Evolutionary conservation across 2,888 invertebrate species (phyloP), one percentile per base, ranked within the genome.

Genomic region (Sarcophaga caerulescens): DNA sequence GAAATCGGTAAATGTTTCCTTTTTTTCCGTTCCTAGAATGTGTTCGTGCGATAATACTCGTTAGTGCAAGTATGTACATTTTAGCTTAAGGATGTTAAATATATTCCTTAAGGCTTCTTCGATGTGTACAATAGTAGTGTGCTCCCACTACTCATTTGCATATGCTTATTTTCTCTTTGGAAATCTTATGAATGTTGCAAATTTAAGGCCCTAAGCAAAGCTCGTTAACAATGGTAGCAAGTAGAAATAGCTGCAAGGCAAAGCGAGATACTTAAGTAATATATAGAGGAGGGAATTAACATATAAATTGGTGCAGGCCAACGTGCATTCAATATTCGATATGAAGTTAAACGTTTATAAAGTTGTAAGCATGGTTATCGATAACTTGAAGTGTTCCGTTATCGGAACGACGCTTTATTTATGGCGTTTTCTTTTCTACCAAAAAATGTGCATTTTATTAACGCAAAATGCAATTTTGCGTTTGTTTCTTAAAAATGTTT

Each of bases 1-100:
- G 17, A 83, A 78, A 77, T 62, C 59, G 47, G 35, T 62, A 65
- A 70, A 77, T 25, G 11, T 52, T 52, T 52, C 35, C 25, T 19
- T 35, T 57, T 12, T 25, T 47, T n/a, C n/a, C 12, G 52, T 6
- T 35, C 0, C 6, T 3, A n/a, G 12, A 65, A 25, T 19, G 25
- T 14, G 25, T 63, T 52, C 63, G 11, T 75, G 25, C 3, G n/a
- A 52, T 25, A 25, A 47, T 21, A n/a, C 47, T 25, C 19, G 52
- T 23, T n/a, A 69, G n/a, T 62, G 19, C 44, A 14, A 45, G 44
- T 71, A 14, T 71, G n/a, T 25, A 12, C 62, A 19, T 21, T 79
- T 66, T 63, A 17, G 70, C 62, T 70, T 63, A 79, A 70, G 70
- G 62, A 70, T 79, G 63, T 11, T 0, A 70, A 17, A 47, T 52